Conservation (phyloP, 2,888 invertebrate species). For the Hirudinaria manillensis region DNA sequence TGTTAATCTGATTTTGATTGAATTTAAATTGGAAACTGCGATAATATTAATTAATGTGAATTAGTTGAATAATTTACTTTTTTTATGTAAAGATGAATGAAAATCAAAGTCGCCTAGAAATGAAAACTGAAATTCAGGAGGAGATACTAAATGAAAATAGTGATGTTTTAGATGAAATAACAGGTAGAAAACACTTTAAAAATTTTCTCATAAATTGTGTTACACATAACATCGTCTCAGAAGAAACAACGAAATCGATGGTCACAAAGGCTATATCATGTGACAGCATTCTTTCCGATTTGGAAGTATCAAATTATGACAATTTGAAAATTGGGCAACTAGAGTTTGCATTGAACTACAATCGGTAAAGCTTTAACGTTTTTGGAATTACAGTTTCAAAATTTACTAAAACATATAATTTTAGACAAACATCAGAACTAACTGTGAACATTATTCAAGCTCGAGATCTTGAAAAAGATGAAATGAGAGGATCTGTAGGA, state of each 20-base stretch:
- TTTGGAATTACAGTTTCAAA: slow-evolving; percentile 37
- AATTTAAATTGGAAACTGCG: too few relatives aligned
- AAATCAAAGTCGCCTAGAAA: not conserved
- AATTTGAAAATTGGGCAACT: slow-evolving; percentile 67
- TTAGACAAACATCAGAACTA: slow-evolving; percentile 60
- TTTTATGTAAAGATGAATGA: too few relatives aligned
- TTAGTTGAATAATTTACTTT: too few relatives aligned
- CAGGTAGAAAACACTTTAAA: not conserved
- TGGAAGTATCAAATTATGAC: slow-evolving; percentile 51
- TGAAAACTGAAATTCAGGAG: not conserved
- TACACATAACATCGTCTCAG: not conserved
- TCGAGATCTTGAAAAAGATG: slow-evolving; percentile 65
- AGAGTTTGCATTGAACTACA: slow-evolving; percentile 71
- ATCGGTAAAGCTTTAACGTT: slow-evolving; percentile 60
- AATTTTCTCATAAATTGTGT: not conserved
- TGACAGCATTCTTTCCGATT: slow-evolving; percentile 68
- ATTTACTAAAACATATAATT: too few relatives aligned
- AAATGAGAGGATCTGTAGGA: slow-evolving; percentile 60
- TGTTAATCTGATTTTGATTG: too few relatives aligned
- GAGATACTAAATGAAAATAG: not conserved
- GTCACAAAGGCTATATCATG: slow-evolving; percentile 65
- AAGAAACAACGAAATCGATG: not conserved
- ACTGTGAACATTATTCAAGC: slow-evolving; percentile 72
- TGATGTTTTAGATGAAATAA: not conserved
- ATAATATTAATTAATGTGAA: too few relatives aligned